These are phyloP conservation scores for Caenorhabditis panamensis DNA, from an alignment of 2,888 invertebrate species.

Conservation along the genomic window DNA sequence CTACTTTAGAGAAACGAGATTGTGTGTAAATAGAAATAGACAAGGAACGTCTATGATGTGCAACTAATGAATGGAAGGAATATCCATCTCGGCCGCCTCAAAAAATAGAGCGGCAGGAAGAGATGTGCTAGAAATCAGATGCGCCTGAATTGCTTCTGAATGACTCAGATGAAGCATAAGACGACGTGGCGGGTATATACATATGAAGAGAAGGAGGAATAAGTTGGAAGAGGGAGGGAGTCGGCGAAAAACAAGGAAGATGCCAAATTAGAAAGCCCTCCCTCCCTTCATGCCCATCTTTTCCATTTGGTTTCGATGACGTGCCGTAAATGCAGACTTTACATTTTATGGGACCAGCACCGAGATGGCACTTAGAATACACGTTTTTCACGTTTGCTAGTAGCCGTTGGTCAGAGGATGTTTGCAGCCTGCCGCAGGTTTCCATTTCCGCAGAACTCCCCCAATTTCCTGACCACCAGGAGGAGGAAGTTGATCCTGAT, in stretches of 20 bases:
- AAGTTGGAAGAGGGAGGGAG: constrained; percentile 33
- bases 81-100: neutral
- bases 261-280: constrained; percentile 49
- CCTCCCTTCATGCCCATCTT: constrained; percentile 25
- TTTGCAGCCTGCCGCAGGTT: neutral
- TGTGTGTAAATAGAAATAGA: neutral
- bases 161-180: constrained; percentile 40
- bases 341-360: constrained; percentile 38
- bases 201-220: constrained; percentile 35
- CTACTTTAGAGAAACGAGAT: neutral
- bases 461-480: neutral
- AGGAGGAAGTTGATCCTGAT: constrained; percentile 16
- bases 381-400: constrained; percentile 38
- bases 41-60: constrained; percentile 31
- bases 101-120: constrained; percentile 20
- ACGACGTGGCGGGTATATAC: constrained; percentile 38
- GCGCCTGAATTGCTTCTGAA: constrained; percentile 53
- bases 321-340: constrained; percentile 32
- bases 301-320: constrained; percentile 55
- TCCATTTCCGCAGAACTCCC: constrained; percentile 6
- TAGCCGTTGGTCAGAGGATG: neutral
- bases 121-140: constrained; percentile 55
- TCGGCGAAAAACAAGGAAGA: constrained; percentile 54
- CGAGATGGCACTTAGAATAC: constrained; percentile 4
- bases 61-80: constrained; percentile 44